Evolutionary conservation across 2,113 vertebrate species (phyloP).

Genomic region (Cryptotis parvus): DNA sequence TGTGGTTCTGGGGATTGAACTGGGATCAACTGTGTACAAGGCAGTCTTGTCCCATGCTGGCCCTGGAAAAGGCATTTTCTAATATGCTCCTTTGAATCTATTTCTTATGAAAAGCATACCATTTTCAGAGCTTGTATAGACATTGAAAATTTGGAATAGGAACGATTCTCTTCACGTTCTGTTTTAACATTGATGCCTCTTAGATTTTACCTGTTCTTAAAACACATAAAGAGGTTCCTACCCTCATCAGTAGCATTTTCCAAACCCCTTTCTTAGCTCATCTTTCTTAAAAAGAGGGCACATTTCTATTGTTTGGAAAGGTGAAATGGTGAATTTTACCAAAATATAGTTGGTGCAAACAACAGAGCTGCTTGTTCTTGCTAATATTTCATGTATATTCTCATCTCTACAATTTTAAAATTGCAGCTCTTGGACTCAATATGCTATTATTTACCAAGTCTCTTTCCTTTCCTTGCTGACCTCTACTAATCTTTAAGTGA

Average conservation of each 20-base stretch:
- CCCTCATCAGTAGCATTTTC: background rate
- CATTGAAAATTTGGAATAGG: background rate
- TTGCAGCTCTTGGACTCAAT: background rate
- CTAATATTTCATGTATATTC: background rate
- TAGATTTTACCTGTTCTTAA: background rate
- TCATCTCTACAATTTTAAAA: conserved; percentile 14
- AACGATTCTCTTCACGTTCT: background rate
- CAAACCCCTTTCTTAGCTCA: background rate
- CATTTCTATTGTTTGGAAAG: background rate
- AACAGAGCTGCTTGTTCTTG: background rate
- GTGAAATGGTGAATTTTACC: background rate
- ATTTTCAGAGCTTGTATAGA: conserved; percentile 43
- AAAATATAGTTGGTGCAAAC: background rate
- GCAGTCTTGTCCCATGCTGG: no score
- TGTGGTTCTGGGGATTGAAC: background rate
- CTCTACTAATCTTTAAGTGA: background rate
- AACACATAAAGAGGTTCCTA: background rate
- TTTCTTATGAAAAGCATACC: background rate
- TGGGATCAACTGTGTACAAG: no score
- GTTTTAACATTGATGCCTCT: background rate
- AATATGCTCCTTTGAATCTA: background rate
- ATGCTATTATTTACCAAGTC: background rate
- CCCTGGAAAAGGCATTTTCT: background rate
- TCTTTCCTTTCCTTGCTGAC: background rate
- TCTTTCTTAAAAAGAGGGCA: background rate